Evolutionary conservation across 2,113 vertebrate genomes (phyloP).

Genomic region (Alligator sinensis): DNA sequence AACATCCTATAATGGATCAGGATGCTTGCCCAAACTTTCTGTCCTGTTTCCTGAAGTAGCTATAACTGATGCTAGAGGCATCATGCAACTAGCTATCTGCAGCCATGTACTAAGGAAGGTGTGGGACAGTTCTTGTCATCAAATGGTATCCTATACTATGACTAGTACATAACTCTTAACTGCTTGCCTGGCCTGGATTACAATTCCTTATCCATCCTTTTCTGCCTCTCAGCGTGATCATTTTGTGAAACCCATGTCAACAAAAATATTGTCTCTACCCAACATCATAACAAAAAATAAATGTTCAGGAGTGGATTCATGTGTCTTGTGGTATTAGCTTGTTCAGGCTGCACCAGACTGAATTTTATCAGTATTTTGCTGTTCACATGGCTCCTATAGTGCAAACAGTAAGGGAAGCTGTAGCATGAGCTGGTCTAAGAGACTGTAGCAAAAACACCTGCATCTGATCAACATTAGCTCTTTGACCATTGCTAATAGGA

Average conservation of each 20-base stretch:
- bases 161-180: too few species aligned
- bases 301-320: not conserved
- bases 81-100: not conserved
- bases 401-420: not conserved
- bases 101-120: fast-evolving
- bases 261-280: not conserved
- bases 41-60: not conserved
- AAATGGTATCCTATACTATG: not conserved
- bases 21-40: fast-evolving
- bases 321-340: not conserved
- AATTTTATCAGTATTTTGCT: not conserved
- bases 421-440: not conserved
- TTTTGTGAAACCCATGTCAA: not conserved
- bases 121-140: not conserved
- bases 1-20: fast-evolving
- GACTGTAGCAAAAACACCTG: fast-evolving
- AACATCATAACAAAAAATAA: fast-evolving
- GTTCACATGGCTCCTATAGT: not conserved
- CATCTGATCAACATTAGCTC: fast-evolving
- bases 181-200: not conserved
- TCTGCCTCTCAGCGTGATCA: not conserved
- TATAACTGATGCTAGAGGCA: fast-evolving
- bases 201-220: not conserved
- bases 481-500: fast-evolving
- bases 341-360: fast-evolving